These are phyloP conservation scores for Barbus barbus DNA, from an alignment of 2,113 vertebrate species.

Conservation along the genomic window DNA sequence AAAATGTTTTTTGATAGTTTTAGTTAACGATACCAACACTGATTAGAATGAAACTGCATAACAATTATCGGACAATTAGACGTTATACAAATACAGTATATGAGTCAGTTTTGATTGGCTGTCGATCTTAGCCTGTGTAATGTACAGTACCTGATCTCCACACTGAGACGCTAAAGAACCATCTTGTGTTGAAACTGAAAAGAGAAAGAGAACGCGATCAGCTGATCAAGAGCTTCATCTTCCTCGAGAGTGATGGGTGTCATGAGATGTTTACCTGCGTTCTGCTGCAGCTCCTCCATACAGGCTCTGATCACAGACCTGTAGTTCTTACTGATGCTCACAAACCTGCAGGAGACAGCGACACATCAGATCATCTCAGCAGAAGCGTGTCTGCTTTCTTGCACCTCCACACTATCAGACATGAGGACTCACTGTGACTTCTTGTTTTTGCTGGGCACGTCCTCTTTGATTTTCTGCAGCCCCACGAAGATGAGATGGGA, in stretches of 20 bases:
- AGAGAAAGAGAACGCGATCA: conserved; percentile 48
- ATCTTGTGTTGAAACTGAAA: conserved; percentile 80
- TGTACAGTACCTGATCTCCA: conserved; percentile 82
- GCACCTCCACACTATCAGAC: not conserved
- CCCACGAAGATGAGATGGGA: conserved; percentile 94
- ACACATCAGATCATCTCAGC: not conserved
- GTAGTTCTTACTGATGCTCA: conserved; percentile 96
- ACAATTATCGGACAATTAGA: too few relatives aligned
- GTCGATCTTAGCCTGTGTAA: not conserved
- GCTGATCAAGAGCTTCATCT: not conserved
- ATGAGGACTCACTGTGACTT: conserved; percentile 72
- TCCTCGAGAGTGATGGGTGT: not conserved
- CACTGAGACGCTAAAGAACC: conserved; percentile 72
- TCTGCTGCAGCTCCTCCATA: conserved; percentile 92
- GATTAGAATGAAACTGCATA: too few relatives aligned
- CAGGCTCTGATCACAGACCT: conserved; percentile 93
- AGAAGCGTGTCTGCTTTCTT: not conserved
- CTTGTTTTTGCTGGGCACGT: conserved; percentile 84
- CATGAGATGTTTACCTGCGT: conserved; percentile 74
- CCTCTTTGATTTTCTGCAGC: conserved; percentile 87
- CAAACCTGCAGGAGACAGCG: conserved; percentile 75
- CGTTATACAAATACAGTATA: not conserved
- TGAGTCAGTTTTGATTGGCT: not conserved
- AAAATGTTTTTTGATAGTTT: too few relatives aligned
- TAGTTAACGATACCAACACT: too few relatives aligned